Percentiles rank a stretch among this genome's conserved stretches.
phyloP scores from a whole-genome alignment of 1,140 invertebrate genomes.

The Anastrepha ludens region DNA sequence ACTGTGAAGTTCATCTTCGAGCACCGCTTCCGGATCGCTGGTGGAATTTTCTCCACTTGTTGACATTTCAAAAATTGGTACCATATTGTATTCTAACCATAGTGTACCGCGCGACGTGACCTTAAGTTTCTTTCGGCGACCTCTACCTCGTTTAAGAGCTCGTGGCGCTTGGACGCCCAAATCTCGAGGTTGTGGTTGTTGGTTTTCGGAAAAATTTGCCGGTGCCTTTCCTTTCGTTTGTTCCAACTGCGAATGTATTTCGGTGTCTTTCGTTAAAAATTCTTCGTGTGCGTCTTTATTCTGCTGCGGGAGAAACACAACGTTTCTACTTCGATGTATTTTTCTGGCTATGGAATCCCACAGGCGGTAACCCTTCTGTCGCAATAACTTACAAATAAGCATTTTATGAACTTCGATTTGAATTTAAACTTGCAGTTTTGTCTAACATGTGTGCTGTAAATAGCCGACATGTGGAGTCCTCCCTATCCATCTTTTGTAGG shows the following conservation, averaged over 20 bases:
- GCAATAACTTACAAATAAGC: constrained; percentile 44
- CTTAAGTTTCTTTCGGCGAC: neutral
- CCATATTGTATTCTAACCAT: too few relatives aligned
- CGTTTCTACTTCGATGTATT: constrained; percentile 27
- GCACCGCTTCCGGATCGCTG: too few relatives aligned
- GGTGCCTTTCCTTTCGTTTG: neutral
- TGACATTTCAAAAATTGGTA: too few relatives aligned
- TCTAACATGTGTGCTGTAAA: constrained; percentile 55
- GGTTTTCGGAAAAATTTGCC: neutral
- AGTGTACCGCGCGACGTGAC: too few relatives aligned
- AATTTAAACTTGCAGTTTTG: constrained; percentile 57
- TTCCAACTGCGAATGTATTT: neutral
- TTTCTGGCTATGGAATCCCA: constrained; percentile 12
- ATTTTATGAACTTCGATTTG: constrained; percentile 37
- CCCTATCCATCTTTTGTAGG: constrained; percentile 67
- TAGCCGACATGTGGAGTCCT: constrained; percentile 66
- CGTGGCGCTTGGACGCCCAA: neutral
- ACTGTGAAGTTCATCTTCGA: too few relatives aligned
- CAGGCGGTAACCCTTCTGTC: constrained; percentile 42
- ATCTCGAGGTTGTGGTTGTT: neutral
- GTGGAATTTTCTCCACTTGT: too few relatives aligned
- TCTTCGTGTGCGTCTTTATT: neutral
- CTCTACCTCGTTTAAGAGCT: neutral
- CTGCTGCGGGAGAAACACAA: neutral
- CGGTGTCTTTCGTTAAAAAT: neutral